phyloP scores from a whole-genome alignment of 2,113 vertebrate species.

The crab-eating macaque (Macaca fascicularis) region DNA sequence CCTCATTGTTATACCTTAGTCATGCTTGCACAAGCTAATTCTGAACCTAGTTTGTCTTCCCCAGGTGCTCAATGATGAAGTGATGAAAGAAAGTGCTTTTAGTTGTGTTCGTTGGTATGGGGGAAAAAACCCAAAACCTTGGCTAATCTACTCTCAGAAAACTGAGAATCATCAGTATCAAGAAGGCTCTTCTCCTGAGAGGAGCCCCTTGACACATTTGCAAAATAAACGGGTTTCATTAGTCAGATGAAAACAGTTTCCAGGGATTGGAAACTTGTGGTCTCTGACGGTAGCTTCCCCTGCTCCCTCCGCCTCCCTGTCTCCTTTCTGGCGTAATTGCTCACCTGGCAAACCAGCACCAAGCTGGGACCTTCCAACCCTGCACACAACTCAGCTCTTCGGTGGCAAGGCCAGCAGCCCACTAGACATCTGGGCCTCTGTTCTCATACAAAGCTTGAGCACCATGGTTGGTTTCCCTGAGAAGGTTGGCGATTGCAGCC shows the following conservation, averaged over 20 bases:
- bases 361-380: not conserved
- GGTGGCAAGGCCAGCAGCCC: not conserved
- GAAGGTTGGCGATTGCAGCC: not conserved
- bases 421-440: not conserved
- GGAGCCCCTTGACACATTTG: slow-evolving; percentile 18
- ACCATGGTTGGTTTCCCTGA: not conserved
- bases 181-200: not conserved
- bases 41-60: not conserved
- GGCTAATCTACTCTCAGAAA: not conserved
- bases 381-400: not conserved
- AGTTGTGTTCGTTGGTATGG: not conserved
- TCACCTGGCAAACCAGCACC: not conserved
- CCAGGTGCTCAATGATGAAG: not conserved
- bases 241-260: not conserved
- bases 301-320: not conserved
- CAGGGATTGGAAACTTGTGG: not conserved
- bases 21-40: not conserved
- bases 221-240: slow-evolving; percentile 29
- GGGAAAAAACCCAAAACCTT: not conserved
- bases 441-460: not conserved
- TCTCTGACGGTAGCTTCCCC: not conserved
- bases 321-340: not conserved
- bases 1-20: not conserved
- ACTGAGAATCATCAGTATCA: not conserved
- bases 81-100: not conserved